Evolutionary conservation across 2,113 vertebrate species (phyloP).

Genomic region (Notarius lentiginosus): DNA sequence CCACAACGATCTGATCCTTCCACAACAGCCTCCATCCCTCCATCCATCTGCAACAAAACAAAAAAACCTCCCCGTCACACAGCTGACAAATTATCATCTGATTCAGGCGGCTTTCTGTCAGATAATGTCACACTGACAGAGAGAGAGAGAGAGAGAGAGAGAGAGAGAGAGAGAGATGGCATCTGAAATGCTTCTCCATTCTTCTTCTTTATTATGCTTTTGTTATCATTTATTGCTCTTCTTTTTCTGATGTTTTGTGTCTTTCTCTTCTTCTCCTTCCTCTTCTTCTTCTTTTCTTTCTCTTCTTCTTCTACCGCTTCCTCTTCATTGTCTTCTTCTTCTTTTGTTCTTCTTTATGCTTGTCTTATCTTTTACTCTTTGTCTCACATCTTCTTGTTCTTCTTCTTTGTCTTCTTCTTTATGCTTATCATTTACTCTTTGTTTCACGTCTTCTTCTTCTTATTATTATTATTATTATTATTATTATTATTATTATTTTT

Average conservation of each 20-base stretch:
- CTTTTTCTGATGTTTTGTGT: not conserved
- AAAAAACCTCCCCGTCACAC: slow-evolving; percentile 45
- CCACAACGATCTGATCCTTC: slow-evolving; percentile 38
- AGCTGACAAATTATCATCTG: slow-evolving; percentile 53
- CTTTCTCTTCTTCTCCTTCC: not conserved
- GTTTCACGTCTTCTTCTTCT: too few species aligned
- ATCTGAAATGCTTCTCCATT: not conserved
- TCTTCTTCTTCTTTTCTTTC: not conserved
- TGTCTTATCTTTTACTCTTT: too few species aligned
- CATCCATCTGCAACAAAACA: slow-evolving; percentile 54
- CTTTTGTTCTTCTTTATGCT: not conserved
- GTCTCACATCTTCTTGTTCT: not conserved
- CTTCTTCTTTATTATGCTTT: too few species aligned
- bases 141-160: slow-evolving; percentile 20
- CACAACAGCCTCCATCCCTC: slow-evolving; percentile 45
- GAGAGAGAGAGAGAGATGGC: not conserved
- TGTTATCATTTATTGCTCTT: too few species aligned
- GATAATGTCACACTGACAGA: slow-evolving; percentile 49
- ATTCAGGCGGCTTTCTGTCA: slow-evolving; percentile 57
- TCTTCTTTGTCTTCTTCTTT: not conserved
- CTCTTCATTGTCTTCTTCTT: not conserved
- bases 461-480: too few species aligned
- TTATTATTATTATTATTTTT: too few species aligned
- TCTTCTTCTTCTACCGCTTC: not conserved
- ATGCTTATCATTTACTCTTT: too few species aligned